These are phyloP conservation scores for Dicyrtoma fusca DNA, from an alignment of 2,888 invertebrate species.

Conservation along the genomic window DNA sequence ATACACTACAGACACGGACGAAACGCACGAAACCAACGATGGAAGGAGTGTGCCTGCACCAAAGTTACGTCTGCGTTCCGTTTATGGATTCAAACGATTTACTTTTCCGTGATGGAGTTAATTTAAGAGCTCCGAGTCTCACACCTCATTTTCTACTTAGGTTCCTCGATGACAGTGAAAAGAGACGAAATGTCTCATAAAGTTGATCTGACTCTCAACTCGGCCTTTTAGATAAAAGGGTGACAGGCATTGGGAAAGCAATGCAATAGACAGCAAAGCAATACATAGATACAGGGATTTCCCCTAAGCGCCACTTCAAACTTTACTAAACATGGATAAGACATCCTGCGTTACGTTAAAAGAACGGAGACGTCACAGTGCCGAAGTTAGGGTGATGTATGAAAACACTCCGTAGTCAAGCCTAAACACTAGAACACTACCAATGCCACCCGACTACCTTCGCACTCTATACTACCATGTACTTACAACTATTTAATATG, in stretches of 20 bases:
- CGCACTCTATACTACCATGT: no score
- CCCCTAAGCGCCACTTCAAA: no score
- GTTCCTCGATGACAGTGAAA: neutral
- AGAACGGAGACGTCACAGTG: no score
- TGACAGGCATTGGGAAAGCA: constrained; percentile 9
- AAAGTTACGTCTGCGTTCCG: neutral
- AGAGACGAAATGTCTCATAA: constrained; percentile 33
- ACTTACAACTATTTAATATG: no score
- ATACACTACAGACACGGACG: neutral
- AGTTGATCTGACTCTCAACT: constrained; percentile 16
- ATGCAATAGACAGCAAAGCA: no score
- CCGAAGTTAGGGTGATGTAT: no score
- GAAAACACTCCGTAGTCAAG: no score
- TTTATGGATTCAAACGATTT: constrained; percentile 9
- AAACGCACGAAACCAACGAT: neutral
- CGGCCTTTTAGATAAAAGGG: constrained; percentile 25
- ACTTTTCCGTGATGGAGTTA: constrained; percentile 7
- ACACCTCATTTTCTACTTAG: constrained; percentile 31
- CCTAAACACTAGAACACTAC: no score
- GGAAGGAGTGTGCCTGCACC: neutral
- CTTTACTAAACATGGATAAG: no score
- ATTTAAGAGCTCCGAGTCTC: constrained; percentile 17
- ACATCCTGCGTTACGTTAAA: no score
- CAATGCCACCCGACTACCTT: no score
- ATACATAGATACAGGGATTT: no score